These are phyloP conservation scores for Harpalus rufipes DNA, from an alignment of 2,888 invertebrate species.

Conservation along the genomic window DNA sequence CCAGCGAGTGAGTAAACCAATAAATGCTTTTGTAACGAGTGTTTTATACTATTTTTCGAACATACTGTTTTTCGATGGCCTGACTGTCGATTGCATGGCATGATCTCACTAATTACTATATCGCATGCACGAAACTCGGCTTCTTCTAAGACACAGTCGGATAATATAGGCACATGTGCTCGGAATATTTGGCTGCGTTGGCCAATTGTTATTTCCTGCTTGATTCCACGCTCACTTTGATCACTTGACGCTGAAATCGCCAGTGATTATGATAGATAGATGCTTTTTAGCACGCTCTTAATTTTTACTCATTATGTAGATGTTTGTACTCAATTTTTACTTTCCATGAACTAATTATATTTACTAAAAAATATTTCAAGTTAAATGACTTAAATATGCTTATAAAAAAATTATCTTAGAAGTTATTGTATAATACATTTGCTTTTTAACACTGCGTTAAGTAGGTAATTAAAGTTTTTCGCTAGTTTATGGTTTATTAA, in stretches of 20 bases:
- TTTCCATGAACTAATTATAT: background rate
- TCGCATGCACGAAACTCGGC: slow-evolving; percentile 52
- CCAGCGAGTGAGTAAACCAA: too few species aligned
- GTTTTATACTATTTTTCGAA: too few species aligned
- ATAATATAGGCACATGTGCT: slow-evolving; percentile 47
- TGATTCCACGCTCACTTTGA: slow-evolving; percentile 42
- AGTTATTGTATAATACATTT: too few species aligned
- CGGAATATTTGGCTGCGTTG: slow-evolving; percentile 45
- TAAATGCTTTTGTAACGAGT: too few species aligned
- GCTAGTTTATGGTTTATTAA: too few species aligned
- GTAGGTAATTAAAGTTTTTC: too few species aligned
- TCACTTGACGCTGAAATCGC: slow-evolving; percentile 54
- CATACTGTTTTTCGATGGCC: too few species aligned
- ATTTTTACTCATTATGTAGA: slow-evolving; percentile 4
- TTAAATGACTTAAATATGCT: background rate
- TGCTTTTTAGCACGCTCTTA: slow-evolving; percentile 27
- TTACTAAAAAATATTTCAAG: background rate
- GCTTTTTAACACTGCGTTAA: too few species aligned
- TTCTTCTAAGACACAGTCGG: slow-evolving; percentile 17
- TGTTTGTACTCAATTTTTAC: background rate
- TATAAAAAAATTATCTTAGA: background rate
- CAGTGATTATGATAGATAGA: slow-evolving; percentile 46
- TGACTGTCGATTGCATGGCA: background rate
- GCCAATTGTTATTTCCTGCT: slow-evolving; percentile 57
- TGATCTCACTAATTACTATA: slow-evolving; percentile 58